Evolutionary conservation across 2,113 vertebrate genomes (phyloP).

Genomic region (Hemibagrus wyckioides): DNA sequence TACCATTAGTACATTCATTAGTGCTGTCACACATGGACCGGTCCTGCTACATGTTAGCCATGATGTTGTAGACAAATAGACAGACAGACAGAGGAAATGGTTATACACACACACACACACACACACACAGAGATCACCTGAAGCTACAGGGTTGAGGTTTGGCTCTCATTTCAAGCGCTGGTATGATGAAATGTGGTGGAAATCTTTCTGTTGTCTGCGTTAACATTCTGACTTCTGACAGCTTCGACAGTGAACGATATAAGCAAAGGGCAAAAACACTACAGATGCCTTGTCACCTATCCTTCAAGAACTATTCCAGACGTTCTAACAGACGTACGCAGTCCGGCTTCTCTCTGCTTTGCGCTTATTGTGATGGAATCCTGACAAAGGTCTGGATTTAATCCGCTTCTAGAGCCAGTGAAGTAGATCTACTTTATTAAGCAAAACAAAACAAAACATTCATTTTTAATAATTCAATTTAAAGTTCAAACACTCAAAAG

Average conservation of each 20-base stretch:
- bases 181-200: slow-evolving; percentile 39
- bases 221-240: slow-evolving; percentile 23
- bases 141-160: background rate
- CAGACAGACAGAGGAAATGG: background rate
- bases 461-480: background rate
- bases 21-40: slow-evolving; percentile 37
- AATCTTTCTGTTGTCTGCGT: slow-evolving; percentile 17
- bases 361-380: background rate
- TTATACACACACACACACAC: slow-evolving; percentile 6
- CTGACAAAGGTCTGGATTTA: background rate
- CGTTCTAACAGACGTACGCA: background rate
- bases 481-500: background rate
- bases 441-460: background rate
- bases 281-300: background rate
- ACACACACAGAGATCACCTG: background rate
- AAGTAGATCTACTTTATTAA: background rate
- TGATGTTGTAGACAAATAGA: background rate
- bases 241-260: background rate
- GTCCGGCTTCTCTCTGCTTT: background rate
- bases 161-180: slow-evolving; percentile 20
- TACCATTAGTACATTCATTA: slow-evolving; percentile 48
- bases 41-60: slow-evolving; percentile 14
- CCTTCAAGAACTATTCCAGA: background rate
- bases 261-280: background rate
- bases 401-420: background rate